Conservation (phyloP, 2,797 vertebrate species). For the Emys orbicularis region DNA sequence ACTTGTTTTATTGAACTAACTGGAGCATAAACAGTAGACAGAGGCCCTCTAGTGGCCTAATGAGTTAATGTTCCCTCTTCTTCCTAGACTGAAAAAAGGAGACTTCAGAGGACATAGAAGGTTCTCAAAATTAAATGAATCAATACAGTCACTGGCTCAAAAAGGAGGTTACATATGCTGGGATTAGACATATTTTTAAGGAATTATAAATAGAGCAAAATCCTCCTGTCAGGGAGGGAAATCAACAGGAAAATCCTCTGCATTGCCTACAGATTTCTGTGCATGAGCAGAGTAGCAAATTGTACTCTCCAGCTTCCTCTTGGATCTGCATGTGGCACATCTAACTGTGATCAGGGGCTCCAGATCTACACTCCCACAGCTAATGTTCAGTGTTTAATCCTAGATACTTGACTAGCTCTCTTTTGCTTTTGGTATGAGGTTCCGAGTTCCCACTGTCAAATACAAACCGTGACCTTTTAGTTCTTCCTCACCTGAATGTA, state of each 20-base stretch:
- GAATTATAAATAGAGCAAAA: neutral
- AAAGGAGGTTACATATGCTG: neutral
- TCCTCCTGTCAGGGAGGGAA: neutral
- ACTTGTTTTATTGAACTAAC: conserved; percentile 15
- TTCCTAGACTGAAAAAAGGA: neutral
- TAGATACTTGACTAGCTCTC: neutral
- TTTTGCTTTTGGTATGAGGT: neutral
- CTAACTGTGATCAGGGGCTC: neutral
- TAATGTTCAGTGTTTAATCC: neutral
- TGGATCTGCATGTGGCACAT: neutral
- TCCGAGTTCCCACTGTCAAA: neutral
- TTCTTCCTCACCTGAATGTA: neutral
- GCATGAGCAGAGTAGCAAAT: neutral
- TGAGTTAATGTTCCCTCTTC: neutral
- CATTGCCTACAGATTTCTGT: neutral
- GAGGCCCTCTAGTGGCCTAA: conserved; percentile 56
- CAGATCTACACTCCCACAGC: neutral
- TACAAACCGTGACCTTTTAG: neutral
- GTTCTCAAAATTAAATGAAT: neutral
- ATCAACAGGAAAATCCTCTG: neutral
- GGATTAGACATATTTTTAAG: neutral
- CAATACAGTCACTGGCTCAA: neutral
- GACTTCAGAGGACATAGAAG: neutral
- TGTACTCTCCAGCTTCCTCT: neutral
- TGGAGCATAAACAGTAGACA: neutral